These are phyloP conservation scores for Myotis pilosus DNA, from an alignment of 2,797 vertebrate species.

Conservation along the genomic window DNA sequence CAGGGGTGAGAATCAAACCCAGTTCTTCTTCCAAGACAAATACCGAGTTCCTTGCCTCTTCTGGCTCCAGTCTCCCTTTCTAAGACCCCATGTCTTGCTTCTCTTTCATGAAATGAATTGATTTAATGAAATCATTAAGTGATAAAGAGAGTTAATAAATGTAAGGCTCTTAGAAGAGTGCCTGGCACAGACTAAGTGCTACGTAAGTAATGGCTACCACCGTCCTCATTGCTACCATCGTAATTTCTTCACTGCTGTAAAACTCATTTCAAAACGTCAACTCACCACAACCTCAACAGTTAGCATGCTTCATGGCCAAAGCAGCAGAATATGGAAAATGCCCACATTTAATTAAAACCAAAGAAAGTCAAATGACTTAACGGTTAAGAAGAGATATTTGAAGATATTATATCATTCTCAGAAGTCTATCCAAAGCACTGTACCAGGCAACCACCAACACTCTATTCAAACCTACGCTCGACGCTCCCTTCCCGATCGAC, in stretches of 20 bases:
- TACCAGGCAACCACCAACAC: background rate
- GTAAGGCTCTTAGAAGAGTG: background rate
- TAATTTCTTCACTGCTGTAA: background rate
- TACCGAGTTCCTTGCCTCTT: background rate
- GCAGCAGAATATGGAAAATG: background rate
- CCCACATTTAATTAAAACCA: background rate
- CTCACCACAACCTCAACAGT: background rate
- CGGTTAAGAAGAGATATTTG: background rate
- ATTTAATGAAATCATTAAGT: slow-evolving; percentile 37
- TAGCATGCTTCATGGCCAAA: background rate
- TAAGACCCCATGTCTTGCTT: slow-evolving; percentile 16
- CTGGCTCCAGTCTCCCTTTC: background rate
- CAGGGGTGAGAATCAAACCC: background rate
- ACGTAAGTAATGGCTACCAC: background rate
- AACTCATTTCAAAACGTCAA: background rate
- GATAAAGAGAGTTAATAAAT: slow-evolving; percentile 17
- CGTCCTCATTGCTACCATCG: background rate
- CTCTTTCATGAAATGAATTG: slow-evolving; percentile 12
- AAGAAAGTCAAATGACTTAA: background rate
- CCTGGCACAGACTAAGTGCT: background rate
- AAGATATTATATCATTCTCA: background rate
- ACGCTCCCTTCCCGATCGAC: background rate
- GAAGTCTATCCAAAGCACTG: background rate
- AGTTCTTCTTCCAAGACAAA: slow-evolving; percentile 55
- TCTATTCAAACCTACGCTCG: background rate